These are phyloP conservation scores for Hirudinaria manillensis DNA, from an alignment of 2,888 invertebrate genomes.

Conservation along the genomic window DNA sequence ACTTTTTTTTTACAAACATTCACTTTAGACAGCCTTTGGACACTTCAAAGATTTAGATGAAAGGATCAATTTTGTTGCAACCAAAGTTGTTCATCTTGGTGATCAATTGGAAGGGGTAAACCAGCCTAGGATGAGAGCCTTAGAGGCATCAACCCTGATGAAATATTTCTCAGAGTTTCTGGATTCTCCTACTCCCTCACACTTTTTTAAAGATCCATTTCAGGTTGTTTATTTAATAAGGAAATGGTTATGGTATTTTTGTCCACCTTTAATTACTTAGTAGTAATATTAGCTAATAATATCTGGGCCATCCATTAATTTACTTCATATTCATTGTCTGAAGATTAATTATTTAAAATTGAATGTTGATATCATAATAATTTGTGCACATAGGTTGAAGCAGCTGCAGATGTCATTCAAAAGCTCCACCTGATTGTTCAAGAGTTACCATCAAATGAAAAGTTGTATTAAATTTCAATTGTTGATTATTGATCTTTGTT, in stretches of 20 bases:
- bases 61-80: conserved; percentile 91
- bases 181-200: conserved; percentile 74
- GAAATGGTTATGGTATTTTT: neutral
- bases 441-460: conserved; percentile 70
- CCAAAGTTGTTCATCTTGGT: conserved; percentile 93
- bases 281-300: neutral
- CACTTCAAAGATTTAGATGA: conserved; percentile 88
- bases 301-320: neutral
- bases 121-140: conserved; percentile 84
- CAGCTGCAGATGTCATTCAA: conserved; percentile 94
- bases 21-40: conserved; percentile 68
- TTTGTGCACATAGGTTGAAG: conserved; percentile 65
- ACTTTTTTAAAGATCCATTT: conserved; percentile 72
- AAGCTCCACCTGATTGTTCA: conserved; percentile 90
- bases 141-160: conserved; percentile 87
- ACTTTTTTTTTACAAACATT: conserved; percentile 40
- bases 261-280: no score
- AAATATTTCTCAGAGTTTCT: conserved; percentile 86
- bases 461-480: conserved; percentile 21
- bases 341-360: neutral
- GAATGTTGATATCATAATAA: neutral
- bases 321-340: neutral
- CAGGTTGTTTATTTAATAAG: conserved; percentile 33
- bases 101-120: conserved; percentile 95
- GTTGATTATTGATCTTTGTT: neutral